These are phyloP conservation scores for Misgurnus anguillicaudatus DNA, from an alignment of 2,113 vertebrate genomes.

Conservation along the genomic window DNA sequence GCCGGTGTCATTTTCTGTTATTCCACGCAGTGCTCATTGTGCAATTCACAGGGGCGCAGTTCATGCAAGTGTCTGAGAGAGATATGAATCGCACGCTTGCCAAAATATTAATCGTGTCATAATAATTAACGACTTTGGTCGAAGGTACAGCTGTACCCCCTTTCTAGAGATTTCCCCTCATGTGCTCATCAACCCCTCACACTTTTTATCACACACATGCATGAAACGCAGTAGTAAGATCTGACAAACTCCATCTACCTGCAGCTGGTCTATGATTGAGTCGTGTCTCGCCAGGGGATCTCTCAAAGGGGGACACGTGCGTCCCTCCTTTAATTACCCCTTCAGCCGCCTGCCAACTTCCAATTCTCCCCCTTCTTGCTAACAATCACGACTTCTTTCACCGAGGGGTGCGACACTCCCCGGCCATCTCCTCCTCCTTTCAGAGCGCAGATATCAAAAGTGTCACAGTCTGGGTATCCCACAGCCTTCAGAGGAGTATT, in stretches of 20 bases:
- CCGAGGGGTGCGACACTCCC: background rate
- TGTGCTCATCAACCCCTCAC: slow-evolving; percentile 19
- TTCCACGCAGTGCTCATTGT: slow-evolving; percentile 47
- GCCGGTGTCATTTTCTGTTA: slow-evolving; percentile 57
- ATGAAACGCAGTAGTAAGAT: slow-evolving; percentile 37
- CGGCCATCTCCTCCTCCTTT: background rate
- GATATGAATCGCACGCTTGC: slow-evolving; percentile 17
- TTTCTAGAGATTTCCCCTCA: slow-evolving; percentile 48
- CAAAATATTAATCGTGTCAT: slow-evolving; percentile 58
- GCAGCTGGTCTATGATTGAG: slow-evolving; percentile 75
- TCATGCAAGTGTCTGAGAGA: slow-evolving; percentile 21
- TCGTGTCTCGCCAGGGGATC: slow-evolving; percentile 63
- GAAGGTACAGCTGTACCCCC: slow-evolving; percentile 71
- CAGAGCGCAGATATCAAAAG: slow-evolving; percentile 34
- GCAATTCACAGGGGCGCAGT: slow-evolving; percentile 17
- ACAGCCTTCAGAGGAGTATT: slow-evolving; percentile 65
- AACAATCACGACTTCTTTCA: slow-evolving; percentile 31
- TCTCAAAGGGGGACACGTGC: slow-evolving; percentile 66
- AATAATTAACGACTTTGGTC: slow-evolving; percentile 65
- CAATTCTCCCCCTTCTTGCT: slow-evolving; percentile 16
- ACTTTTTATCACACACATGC: slow-evolving; percentile 40
- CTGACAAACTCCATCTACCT: slow-evolving; percentile 57
- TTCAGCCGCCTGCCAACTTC: slow-evolving; percentile 61
- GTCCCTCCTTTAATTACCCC: slow-evolving; percentile 70
- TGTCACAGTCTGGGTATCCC: slow-evolving; percentile 46